Evolutionary conservation across 2,888 invertebrate species (phyloP), one percentile per base, ranked within the genome.

Genomic region (Crepidodera aurea): DNA sequence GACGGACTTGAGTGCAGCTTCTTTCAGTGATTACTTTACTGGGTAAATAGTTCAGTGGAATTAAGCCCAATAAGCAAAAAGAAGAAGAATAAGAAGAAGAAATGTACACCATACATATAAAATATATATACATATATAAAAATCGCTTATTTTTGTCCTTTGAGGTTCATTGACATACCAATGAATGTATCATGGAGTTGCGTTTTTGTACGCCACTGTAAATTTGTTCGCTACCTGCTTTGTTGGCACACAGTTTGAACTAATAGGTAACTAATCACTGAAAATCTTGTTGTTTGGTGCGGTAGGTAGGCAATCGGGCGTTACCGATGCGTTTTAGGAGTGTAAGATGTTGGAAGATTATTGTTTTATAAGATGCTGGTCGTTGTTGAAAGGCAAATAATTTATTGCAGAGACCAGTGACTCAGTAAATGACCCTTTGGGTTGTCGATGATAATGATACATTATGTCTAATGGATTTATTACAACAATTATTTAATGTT

Each of bases 181-280:
- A n/a, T n/a, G n/a, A n/a, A n/a, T n/a, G n/a, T n/a, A n/a, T n/a
- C n/a, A n/a, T n/a, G n/a, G 22, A 22, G 22, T 22, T 22, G n/a
- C 22, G 22, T 40, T 15, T 18, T 2, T 10, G 44, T 13, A 22
- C 48, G 48, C 27, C 48, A 48, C 48, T 48, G 48, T 27, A 48
- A 48, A 48, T 48, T 48, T 48, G 12, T 48, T 55, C 13, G 56
- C 56, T 56, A 56, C 56, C 56, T 56, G 56, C 46, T 46, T 46
- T 54, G 60, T 54, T 54, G 44, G 60, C 54, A 39, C 48, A 60
- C 12, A 48, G 40, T 55, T 54, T 25, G 39, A 40, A 50, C 60
- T 60, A 60, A 60, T 60, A 51, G 60, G 60, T 50, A 60, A 50
- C 60, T 60, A 60, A 60, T 60, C 60, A 50, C 54, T 60, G 16